Evolutionary conservation across 2,113 vertebrate genomes (phyloP), one percentile per base, ranked within the genome.

Genomic region (Aspidoscelis tigris): DNA sequence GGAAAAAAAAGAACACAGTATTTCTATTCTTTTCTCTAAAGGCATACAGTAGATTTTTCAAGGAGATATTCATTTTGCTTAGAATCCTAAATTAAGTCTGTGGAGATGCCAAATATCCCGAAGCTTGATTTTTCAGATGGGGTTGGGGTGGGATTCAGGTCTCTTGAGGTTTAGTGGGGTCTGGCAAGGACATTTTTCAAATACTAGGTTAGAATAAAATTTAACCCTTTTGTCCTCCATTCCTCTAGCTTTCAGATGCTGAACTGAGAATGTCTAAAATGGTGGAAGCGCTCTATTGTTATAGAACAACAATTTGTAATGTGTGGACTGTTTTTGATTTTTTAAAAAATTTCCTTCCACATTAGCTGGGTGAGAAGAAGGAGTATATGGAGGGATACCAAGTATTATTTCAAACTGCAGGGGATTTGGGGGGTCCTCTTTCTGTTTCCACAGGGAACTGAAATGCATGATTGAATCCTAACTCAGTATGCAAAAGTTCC

Each of bases 81-180:
- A 6, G 4, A 1, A 41, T 75, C 33, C 33, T 61, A 82, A 88
- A 71, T 47, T 66, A 77, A 71, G 9, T 82, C 87, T 72, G 43
- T 76, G 47, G 81, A 87, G 80, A 47, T 22, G 74, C 74, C 44
- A 76, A 89, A 83, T 76, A 64, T 76, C 82, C 82, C 76, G 18
- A 2, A 76, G 82, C 65, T 61, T 84, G 33, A 14, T 10, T 41
- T 76, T 83, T 76, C 20, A 68, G 39, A 41, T 44, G 41, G 71
- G 21, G 4, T 24, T 16, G 53, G 68, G 11, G 47, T 41, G 7
- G 12, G 71, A 24, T 82, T 82, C 26, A 33, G 65, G 7, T 76
- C 50, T 84, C 47, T 14, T 84, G 82, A 77, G 50, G 22, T 84
- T 84, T 84, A n/a, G 74, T 77, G 47, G 82, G 66, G 50, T 77